Evolutionary conservation across 1,140 invertebrate genomes (phyloP), one percentile per base, ranked within the genome.

Genomic region (Sinella curviseta): DNA sequence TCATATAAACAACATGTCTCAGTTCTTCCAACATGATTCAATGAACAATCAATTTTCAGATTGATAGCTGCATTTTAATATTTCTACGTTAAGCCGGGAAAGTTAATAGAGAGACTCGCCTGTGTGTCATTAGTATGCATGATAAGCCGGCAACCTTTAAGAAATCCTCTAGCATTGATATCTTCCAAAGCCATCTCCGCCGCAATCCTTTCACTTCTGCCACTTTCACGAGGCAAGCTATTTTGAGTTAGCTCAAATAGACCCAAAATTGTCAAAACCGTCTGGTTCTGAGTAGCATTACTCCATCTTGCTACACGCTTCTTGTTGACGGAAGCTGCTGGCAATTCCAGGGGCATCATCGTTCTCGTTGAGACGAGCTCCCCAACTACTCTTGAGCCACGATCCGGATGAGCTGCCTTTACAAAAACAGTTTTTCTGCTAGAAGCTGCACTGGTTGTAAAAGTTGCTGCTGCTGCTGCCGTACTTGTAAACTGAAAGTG

Each of bases 121-220:
- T 93, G 91, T 0, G 94, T 95, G 84, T 95, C 93, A 84, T 95
- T 95, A 83, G 91, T 91, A 80, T 94, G 88, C 67, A 95, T 89
- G 78, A 91, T 89, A 36, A 95, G 87, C 35, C 87, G 89, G 84
- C 94, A 94, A 30, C 91, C 92, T 0, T 91, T 90, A 28, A 95
- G 87, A 73, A 94, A 79, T 17, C n/a, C 16, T 28, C 78, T 79
- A 35, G 28, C 60, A 67, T 83, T 83, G 28, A 83, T 80, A 73
- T 83, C 83, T 34, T 79, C 55, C 0, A 83, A 30, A 28, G 83
- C 83, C 28, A 83, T 55, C 36, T 81, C 67, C 16, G 83, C 83
- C 8, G 83, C 83, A 54, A 77, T 33, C 70, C 36, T 78, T 76
- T 83, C 82, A 79, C 82, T 83, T 48, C 8, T 28, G 8, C 82